A percentile compares a stretch with the other conserved stretches of the same genome.
Evolutionary conservation across 2,797 vertebrate species (phyloP).

Genomic region (Nannoperca obscura): DNA sequence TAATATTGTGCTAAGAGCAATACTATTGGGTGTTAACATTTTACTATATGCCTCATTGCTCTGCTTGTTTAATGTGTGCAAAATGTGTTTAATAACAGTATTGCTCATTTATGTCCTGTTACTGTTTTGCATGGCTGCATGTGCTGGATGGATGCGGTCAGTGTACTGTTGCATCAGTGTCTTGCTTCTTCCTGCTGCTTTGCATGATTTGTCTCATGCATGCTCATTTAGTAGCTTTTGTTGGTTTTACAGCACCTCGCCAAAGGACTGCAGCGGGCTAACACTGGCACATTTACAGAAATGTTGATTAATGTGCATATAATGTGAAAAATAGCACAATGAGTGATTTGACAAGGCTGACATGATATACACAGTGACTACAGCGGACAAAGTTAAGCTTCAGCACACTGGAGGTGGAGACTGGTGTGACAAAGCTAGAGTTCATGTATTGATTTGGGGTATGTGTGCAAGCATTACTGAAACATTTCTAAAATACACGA

Average conservation of each 20-base stretch:
- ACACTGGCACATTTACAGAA: background rate
- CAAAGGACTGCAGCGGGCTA: background rate
- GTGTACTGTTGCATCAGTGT: background rate
- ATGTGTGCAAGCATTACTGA: background rate
- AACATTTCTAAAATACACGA: slow-evolving; percentile 9
- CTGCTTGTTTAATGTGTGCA: background rate
- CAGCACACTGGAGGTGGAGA: background rate
- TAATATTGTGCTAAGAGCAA: background rate
- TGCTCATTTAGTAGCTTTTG: background rate
- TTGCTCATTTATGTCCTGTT: background rate
- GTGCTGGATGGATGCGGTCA: background rate
- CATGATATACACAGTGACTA: too few relatives aligned
- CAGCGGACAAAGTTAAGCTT: background rate
- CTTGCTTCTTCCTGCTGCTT: background rate
- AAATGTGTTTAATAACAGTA: background rate
- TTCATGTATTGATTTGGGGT: background rate
- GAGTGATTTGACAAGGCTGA: background rate
- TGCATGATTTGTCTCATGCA: background rate
- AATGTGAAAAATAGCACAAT: background rate
- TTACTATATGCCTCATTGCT: background rate
- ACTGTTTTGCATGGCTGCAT: background rate
- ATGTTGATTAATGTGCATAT: too few relatives aligned
- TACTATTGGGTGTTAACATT: background rate
- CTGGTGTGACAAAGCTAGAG: background rate
- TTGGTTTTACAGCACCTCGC: background rate